These are phyloP conservation scores for Pseudomugil tenellus DNA, from an alignment of 2,797 vertebrate species.

Conservation along the genomic window DNA sequence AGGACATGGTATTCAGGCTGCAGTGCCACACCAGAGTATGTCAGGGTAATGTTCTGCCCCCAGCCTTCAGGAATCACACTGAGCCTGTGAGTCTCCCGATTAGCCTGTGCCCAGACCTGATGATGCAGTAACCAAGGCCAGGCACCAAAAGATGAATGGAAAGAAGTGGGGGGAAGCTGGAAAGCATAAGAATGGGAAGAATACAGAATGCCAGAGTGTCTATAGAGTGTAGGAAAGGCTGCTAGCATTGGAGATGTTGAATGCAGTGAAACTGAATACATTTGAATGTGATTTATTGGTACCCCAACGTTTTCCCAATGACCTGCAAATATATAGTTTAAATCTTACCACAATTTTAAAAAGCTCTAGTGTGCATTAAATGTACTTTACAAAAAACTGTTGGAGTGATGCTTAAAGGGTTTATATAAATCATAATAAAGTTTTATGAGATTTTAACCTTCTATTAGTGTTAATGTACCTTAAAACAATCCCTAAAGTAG, in stretches of 20 bases:
- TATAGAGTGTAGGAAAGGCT: conserved; percentile 17
- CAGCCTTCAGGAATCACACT: conserved; percentile 59
- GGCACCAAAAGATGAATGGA: conserved; percentile 46
- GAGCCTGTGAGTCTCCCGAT: conserved; percentile 62
- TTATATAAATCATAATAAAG: too few species aligned
- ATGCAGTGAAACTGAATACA: conserved; percentile 17
- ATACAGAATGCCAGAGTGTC: conserved; percentile 2
- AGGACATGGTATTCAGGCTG: conserved; percentile 56
- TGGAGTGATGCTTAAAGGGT: conserved; percentile 6
- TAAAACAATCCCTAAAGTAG: too few species aligned
- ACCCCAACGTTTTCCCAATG: conserved; percentile 21
- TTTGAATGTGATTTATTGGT: conserved; percentile 29
- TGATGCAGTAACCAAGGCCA: conserved; percentile 49
- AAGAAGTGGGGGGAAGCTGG: conserved; percentile 4
- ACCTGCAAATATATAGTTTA: neutral
- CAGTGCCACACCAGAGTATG: conserved; percentile 46
- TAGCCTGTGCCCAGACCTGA: conserved; percentile 60
- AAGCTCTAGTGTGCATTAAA: conserved; percentile 29
- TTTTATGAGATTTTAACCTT: too few species aligned
- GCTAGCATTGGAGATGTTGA: neutral
- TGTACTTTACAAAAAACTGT: conserved; percentile 29
- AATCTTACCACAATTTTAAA: conserved; percentile 1
- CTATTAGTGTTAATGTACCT: too few species aligned
- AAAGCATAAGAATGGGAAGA: conserved; percentile 2
- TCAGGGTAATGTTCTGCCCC: conserved; percentile 58